Evolutionary conservation across 2,888 invertebrate species (phyloP).

Genomic region (Apodemia duryi): DNA sequence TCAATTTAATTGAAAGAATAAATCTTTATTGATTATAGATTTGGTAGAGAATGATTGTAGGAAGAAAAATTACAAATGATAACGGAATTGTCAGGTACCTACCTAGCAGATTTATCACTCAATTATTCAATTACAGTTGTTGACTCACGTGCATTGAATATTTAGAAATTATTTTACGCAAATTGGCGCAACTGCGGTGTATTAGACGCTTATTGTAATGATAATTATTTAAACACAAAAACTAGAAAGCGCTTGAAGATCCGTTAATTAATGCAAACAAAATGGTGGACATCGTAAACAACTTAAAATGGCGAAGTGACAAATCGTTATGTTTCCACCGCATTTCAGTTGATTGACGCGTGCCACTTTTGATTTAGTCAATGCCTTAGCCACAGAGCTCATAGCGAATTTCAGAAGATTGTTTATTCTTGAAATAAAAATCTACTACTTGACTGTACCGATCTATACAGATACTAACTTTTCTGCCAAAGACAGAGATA

Average conservation of each 20-base stretch:
- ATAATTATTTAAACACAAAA: conserved; percentile 79
- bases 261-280: conserved; percentile 77
- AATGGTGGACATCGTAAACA: conserved; percentile 71
- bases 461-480: no score
- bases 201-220: conserved; percentile 74
- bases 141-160: neutral
- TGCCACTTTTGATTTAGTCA: conserved; percentile 65
- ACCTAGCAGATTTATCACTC: neutral
- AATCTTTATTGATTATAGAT: no score
- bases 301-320: conserved; percentile 68
- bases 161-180: conserved; percentile 53
- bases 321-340: conserved; percentile 68
- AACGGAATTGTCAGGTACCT: no score
- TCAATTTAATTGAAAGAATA: no score
- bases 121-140: neutral
- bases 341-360: conserved; percentile 76
- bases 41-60: no score
- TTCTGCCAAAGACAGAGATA: no score
- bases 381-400: conserved; percentile 44
- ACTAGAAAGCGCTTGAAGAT: conserved; percentile 70
- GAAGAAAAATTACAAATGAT: no score
- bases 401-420: neutral
- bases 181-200: conserved; percentile 71
- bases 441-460: no score
- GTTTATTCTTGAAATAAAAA: neutral